A percentile compares a stretch with the other conserved stretches of the same genome.
Evolutionary conservation across 2,797 vertebrate species (phyloP).

Genomic region (Carcharodon carcharias): DNA sequence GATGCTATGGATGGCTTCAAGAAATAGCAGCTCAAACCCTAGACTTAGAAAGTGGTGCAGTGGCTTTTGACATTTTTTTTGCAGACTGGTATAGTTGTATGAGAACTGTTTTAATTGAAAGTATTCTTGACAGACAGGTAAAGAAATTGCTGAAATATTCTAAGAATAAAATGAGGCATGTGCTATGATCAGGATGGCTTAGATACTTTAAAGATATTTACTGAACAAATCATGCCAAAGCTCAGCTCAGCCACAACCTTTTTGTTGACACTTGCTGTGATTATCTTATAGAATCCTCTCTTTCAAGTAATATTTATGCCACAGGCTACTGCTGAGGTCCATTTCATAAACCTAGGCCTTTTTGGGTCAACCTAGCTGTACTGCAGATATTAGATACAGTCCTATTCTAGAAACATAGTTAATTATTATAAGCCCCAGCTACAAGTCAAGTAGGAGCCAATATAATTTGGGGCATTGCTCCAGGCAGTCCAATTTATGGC

Average conservation of each 20-base stretch:
- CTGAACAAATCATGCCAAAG: not conserved
- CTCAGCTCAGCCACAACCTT: not conserved
- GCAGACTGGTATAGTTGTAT: not conserved
- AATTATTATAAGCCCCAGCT: no score
- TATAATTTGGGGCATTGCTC: not conserved
- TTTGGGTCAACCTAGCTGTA: not conserved
- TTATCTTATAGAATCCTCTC: not conserved
- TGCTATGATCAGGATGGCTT: not conserved
- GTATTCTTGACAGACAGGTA: not conserved
- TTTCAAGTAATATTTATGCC: not conserved
- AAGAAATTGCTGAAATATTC: not conserved
- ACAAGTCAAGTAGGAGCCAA: not conserved
- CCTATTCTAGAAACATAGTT: not conserved
- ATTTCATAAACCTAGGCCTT: not conserved
- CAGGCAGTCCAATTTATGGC: not conserved
- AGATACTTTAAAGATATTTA: not conserved
- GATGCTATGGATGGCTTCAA: not conserved
- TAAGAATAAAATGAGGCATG: no score
- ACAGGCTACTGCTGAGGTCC: not conserved
- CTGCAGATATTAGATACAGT: not conserved
- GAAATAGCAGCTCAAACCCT: not conserved
- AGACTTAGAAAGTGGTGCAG: not conserved
- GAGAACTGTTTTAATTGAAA: not conserved
- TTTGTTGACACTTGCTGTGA: not conserved
- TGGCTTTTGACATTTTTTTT: not conserved